Evolutionary conservation across 2,113 vertebrate species (phyloP), one percentile per base, ranked within the genome.

Genomic region (Grammomys dolichurus): DNA sequence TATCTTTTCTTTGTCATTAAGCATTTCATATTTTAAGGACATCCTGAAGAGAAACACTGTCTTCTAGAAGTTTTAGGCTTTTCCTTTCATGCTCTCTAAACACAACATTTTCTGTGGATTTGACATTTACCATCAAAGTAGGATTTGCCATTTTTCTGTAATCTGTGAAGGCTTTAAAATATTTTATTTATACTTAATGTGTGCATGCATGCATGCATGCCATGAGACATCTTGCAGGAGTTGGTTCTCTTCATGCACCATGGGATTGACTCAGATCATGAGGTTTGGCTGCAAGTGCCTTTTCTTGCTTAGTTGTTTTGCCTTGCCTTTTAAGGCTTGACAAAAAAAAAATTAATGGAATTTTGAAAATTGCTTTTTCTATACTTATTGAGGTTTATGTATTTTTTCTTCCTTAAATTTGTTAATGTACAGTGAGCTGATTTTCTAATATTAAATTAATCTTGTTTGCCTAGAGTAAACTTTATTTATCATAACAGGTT

Each of bases 391-490:
- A 16, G 4, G 63, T 87, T 93, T 91, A 24, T 87, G 3, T 91
- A 69, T 60, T 89, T 88, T 92, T 96, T 54, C 33, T 85, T 84
- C 16, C 17, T 96, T 94, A 95, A 87, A 60, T 94, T 96, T 96
- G 33, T 94, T 95, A 77, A 72, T 86, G 14, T 89, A 58, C 88
- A 36, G 56, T 76, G 17, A 93, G 43, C 46, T 92, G 24, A 95
- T 87, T 87, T 90, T 95, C 16, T 48, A 48, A 4, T 75, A 11
- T 91, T 93, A 88, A 90, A 65, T 93, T 94, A 60, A 95, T 73
- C 26, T 77, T 90, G 70, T 60, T 84, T 73, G 73, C 36, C 36
- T 96, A 93, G 63, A 86, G 12, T 93, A 89, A 85, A 81, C 2
- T 56, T 81, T 72, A 56, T 56, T 93, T 86, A 48, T 86, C 46